Percentiles rank a stretch among this genome's conserved stretches.
Evolutionary conservation across 1,140 invertebrate species (phyloP).

Genomic region (Bicyclus anynana): DNA sequence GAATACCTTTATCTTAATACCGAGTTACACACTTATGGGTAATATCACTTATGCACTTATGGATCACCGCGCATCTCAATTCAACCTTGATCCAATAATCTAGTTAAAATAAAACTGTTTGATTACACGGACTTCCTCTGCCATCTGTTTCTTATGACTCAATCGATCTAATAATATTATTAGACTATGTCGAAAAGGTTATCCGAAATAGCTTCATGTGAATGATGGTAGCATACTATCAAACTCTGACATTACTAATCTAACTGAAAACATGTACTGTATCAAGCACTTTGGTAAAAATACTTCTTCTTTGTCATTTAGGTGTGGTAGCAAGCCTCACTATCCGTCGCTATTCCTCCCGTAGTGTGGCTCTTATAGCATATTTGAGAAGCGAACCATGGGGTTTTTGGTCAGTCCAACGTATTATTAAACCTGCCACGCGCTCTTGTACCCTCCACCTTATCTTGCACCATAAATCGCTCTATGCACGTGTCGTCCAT

Average conservation of each 20-base stretch:
- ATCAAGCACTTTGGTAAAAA: background rate
- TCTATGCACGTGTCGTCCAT: too few species aligned
- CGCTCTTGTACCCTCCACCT: too few species aligned
- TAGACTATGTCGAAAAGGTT: constrained; percentile 9
- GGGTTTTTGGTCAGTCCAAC: too few species aligned
- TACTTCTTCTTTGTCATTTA: too few species aligned
- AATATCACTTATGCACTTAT: constrained; percentile 20
- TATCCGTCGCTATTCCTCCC: too few species aligned
- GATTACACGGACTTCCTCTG: constrained; percentile 42
- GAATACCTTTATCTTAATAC: constrained; percentile 4
- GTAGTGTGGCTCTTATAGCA: too few species aligned
- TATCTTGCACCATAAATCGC: too few species aligned
- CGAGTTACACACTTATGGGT: constrained; percentile 10
- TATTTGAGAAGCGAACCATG: too few species aligned
- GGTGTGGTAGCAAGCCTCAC: too few species aligned
- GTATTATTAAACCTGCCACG: too few species aligned
- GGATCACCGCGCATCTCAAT: constrained; percentile 21
- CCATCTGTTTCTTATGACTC: constrained; percentile 43
- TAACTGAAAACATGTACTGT: background rate
- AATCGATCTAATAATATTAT: constrained; percentile 25
- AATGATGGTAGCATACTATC: background rate
- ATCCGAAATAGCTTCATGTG: background rate
- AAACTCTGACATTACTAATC: background rate
- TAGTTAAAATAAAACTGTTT: constrained; percentile 40
- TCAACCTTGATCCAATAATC: constrained; percentile 52